Base-by-base conservation (phyloP, 53 echinoderm and acorn worm genomes). In the Zoroaster sp. region DNA sequence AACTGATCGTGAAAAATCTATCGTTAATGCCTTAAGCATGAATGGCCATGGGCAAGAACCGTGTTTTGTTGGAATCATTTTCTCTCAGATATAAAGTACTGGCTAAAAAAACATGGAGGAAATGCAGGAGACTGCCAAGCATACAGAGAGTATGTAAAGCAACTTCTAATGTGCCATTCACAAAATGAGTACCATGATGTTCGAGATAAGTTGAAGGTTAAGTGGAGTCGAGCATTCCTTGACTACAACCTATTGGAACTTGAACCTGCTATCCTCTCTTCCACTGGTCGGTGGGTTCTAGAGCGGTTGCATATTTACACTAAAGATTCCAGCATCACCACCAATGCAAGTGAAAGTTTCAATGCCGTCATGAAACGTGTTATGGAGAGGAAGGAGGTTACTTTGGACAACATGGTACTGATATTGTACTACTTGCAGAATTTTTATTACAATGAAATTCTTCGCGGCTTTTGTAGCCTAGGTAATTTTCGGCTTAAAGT, bases 221-320 rank as follows among this genome's bases (percentile, higher is more conserved):
- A 74, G 47, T 74, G 74, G 74, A 74, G 72, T 72, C 72, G 36
- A 38, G 72, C 72, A 17, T 72, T 72, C 10, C 36, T 72, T 72
- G 72, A 72, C 38, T 72, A 72, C 72, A 35, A 35, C n/a, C 36
- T 37, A 3, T 37, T 40, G 3, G 72, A 72, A 37, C 6, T 72
- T 72, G 72, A 72, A 72, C 72, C 71, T 8, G 71, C 71, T 0
- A 35, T 71, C 35, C 17, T 71, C 3, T 37, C 71, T 3, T 71
- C 71, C 17, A 17, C 71, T 13, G 71, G 71, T 35, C 33, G 35
- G 37, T 71, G 71, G 71, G 71, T 38, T 33, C 18, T 71, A 14
- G 71, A 71, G 15, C 71, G 71, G 35, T 35, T 71, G 71, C 3
- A 35, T 4, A 35, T 71, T 35, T 38, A 39, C 59, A 55, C n/a